Evolutionary conservation across 2,797 vertebrate species (phyloP).

Genomic region (Euphonia xanthogaster): DNA sequence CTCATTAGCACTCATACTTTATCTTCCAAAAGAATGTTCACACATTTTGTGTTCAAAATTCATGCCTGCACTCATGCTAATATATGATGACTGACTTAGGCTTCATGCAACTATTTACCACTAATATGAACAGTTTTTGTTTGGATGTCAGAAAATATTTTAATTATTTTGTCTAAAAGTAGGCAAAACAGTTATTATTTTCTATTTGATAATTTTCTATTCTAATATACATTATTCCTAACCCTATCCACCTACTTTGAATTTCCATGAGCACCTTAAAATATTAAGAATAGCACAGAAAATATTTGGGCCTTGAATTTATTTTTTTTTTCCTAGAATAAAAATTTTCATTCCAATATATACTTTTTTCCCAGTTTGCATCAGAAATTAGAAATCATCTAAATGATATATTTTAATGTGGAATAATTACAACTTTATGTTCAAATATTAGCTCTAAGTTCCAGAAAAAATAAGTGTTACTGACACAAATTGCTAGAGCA

Average conservation of each 20-base stretch:
- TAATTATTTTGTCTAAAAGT: not conserved
- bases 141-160: not conserved
- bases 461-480: not conserved
- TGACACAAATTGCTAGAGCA: not conserved
- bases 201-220: not conserved
- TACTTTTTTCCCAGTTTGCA: not conserved
- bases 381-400: not conserved
- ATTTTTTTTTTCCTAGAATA: not conserved
- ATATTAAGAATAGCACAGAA: not conserved
- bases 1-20: not conserved
- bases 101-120: not conserved
- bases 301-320: fast-evolving
- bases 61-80: not conserved
- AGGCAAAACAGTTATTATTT: not conserved
- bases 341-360: not conserved
- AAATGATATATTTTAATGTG: not conserved
- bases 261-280: not conserved
- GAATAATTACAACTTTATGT: not conserved
- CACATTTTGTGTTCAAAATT: not conserved
- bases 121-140: not conserved
- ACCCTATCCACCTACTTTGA: not conserved
- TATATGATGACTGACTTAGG: not conserved
- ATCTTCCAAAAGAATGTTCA: not conserved
- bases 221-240: not conserved
- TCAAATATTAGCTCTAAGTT: not conserved